Base-by-base conservation (phyloP, 1,140 invertebrate genomes). In the Saccostrea glomerata region DNA sequence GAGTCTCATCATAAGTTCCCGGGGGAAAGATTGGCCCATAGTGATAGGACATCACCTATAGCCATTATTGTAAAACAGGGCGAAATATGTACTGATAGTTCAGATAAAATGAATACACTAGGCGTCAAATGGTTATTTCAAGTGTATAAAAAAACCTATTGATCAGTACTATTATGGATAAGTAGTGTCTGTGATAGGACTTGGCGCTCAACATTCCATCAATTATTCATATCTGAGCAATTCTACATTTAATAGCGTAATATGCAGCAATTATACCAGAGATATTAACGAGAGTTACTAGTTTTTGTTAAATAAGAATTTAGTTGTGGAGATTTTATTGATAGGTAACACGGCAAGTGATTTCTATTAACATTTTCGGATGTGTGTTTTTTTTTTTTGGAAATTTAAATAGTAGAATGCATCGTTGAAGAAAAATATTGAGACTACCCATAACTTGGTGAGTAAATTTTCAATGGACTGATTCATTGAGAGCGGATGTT, bases 171-270 rank as follows among this genome's bases (percentile, higher is more conserved):
- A 36, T 15, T 13, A 25, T 30, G 25, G 70, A 20, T 77, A 15
- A 36, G 25, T 15, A 30, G 70, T 20, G 15, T 63, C 58, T 6
- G 15, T 63, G 4, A 63, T 63, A 6, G 58, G 15, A 17, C 20
- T 6, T 77, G 25, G 25, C 70, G 12, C 70, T 77, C 25, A 30
- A 36, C 25, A 77, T 36, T 77, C 30, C 30, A 25, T 77, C 25
- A 77, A 77, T 77, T 77, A 77, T 77, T 77, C 70, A 77, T 25
- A 15, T 40, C 7, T 77, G 70, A 77, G 70, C 25, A 77, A 30
- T 77, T 36, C 5, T 25, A 30, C 70, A 12, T 25, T 36, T 36
- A 36, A 77, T 77, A 77, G 36, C 30, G 13, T 15, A 77, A 36
- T 30, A 30, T 30, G 70, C 12, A 36, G 70, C 23, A 36, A 13